These are phyloP conservation scores for Napeogenes inachia DNA, from an alignment of 2,888 invertebrate genomes.

Conservation along the genomic window DNA sequence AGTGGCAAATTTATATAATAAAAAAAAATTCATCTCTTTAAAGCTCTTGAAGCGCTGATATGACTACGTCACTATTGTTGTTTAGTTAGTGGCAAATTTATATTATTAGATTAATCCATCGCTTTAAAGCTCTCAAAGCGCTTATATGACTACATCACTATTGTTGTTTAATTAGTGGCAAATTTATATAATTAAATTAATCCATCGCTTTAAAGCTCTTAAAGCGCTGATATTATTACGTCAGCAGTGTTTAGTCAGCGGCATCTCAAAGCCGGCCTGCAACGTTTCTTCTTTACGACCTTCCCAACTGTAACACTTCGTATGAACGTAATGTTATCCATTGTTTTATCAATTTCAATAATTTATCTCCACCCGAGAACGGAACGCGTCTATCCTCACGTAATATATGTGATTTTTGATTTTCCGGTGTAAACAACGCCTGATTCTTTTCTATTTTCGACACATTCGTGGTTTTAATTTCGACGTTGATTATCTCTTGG, in stretches of 20 bases:
- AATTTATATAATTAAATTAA: no score
- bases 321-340: slow-evolving; percentile 50
- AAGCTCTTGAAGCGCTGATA: no score
- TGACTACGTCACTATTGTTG: no score
- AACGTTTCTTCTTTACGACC: slow-evolving; percentile 71
- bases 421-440: slow-evolving; percentile 49
- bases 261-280: slow-evolving; percentile 71
- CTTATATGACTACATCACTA: no score
- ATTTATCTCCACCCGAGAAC: slow-evolving; percentile 68
- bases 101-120: no score
- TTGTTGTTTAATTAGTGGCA: no score
- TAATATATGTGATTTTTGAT: slow-evolving; percentile 57
- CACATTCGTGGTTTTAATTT: slow-evolving; percentile 27
- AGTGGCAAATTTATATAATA: no score
- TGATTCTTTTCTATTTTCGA: slow-evolving; percentile 36
- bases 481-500: slow-evolving; percentile 29
- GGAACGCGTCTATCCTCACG: slow-evolving; percentile 63
- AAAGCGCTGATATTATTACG: slow-evolving; percentile 39
- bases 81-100: no score
- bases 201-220: slow-evolving; percentile 20
- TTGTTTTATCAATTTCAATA: slow-evolving; percentile 77
- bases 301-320: slow-evolving; percentile 71
- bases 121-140: no score
- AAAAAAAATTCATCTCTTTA: no score
- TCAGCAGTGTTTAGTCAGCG: slow-evolving; percentile 59